Evolutionary conservation across 92 coral and sea anemone species (phyloP), one percentile per base, ranked within the genome.

Genomic region (Anthopleura xanthogrammica): DNA sequence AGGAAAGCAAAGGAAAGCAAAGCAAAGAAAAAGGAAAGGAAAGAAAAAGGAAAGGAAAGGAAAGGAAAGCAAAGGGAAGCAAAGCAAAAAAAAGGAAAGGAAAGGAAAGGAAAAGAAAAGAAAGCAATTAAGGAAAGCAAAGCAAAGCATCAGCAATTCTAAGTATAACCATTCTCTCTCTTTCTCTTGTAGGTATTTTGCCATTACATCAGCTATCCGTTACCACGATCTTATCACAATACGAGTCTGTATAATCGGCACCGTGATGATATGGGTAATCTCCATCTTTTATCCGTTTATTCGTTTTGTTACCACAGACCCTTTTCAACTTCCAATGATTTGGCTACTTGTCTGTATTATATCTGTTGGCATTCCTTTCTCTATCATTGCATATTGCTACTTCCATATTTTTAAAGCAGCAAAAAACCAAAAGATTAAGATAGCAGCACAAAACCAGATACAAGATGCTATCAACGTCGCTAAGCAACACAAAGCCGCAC

Each of bases 341-440:
- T 84, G 87, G 87, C 55, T 84, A 5, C 65, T 76, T 5, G 77
- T 9, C 16, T 75, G 80, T 57, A 60, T 60, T 11, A 77, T 84
- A 4, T 84, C 87, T 2, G 76, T 77, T 60, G 87, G 82, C 8
- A 77, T 84, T 3, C 87, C 87, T 16, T 77, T 84, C 52, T 19
- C 52, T 40, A 64, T 60, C 76, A 84, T 84, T 36, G 87, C 82
- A 7, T 84, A 84, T 43, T 84, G 87, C 82, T 84, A 84, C 74
- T 40, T 76, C 39, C 77, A 70, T 6, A 77, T 84, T 41, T 64
- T 76, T 52, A 60, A 62, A 41, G 87, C 79, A 56, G 87, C 82
- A 1, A 66, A 70, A 10, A 74, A 57, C 23, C 87, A 84, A 84
- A 66, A 7, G 39, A 41, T 41, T 48, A 84, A 84, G 55, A 84